phyloP scores from a whole-genome alignment of 2,797 vertebrate genomes.

The Syngnathus rostellatus region DNA sequence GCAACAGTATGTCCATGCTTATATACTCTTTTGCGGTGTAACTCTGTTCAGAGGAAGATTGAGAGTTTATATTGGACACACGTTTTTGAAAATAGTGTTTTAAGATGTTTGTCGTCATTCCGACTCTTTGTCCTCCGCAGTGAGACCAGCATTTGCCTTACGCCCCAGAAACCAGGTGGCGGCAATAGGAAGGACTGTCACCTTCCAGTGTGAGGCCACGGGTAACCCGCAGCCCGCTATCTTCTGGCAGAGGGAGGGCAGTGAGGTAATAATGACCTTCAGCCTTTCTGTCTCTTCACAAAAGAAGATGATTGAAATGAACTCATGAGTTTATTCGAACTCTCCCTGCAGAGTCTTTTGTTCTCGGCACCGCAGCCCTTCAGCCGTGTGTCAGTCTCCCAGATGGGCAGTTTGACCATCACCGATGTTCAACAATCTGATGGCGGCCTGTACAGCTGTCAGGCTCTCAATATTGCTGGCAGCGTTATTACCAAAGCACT shows the following conservation, averaged over 20 bases:
- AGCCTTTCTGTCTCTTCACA: constrained; percentile 26
- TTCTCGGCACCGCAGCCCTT: constrained; percentile 88
- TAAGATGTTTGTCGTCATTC: not conserved
- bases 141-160: constrained; percentile 85
- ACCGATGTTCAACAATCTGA: constrained; percentile 82
- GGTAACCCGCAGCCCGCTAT: constrained; percentile 93
- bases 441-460: constrained; percentile 90
- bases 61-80: not conserved
- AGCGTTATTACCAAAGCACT: constrained; percentile 93
- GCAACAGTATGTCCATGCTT: constrained; percentile 63
- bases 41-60: constrained; percentile 13
- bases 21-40: constrained; percentile 13
- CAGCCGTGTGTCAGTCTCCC: constrained; percentile 88
- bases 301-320: constrained; percentile 19
- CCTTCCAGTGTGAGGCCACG: constrained; percentile 89
- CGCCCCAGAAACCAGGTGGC: constrained; percentile 88
- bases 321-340: constrained; percentile 10
- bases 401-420: constrained; percentile 88
- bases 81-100: not conserved
- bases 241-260: constrained; percentile 93
- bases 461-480: constrained; percentile 92
- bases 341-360: constrained; percentile 77
- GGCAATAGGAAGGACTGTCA: constrained; percentile 82
- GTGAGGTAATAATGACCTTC: constrained; percentile 75
- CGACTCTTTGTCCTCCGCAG: constrained; percentile 50